Base-by-base conservation (phyloP, 2,888 invertebrate species). In the Catocala fraxini region DNA sequence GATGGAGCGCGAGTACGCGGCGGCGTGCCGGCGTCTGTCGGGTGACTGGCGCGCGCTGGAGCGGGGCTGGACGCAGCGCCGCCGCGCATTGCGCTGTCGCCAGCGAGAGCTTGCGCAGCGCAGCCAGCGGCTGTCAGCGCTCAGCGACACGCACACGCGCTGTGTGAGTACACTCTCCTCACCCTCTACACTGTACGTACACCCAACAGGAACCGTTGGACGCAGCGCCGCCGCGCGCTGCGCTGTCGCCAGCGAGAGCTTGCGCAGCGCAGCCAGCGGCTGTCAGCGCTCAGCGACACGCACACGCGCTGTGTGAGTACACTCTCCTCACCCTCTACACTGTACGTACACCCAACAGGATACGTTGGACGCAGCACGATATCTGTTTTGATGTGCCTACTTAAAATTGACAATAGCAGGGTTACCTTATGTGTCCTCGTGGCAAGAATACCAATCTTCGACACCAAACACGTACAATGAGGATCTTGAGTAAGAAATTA, bases 1-100 rank as follows among this genome's bases (percentile, higher is more conserved):
- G 73, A 95, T 96, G 94, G 95, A 96, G 80, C 91, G 95, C 65
- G 96, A 96, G 81, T 97, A 96, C 92, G 96, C 96, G 4, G 95
- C 96, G 0, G 97, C 97, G 56, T 95, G 96, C 69, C 86, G 93
- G 5, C 90, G 93, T 11, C 87, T 88, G 81, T 95, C 90, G 61
- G 95, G 92, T 76, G 95, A 93, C 83, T 94, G 94, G 91, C 94
- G 95, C 42, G 94, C 95, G 65, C 84, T 96, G 59, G 96, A 96
- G 81, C 93, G 95, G 33, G 95, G 95, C 81, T 95, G 95, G 95
- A 92, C 94, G 52, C 91, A 93, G 57, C 93, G 95, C 10, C 90
- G 95, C 51, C 90, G 95, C 42, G 95, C 96, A 70, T 93, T 96
- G 85, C 95, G 95, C 61, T 93, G 95, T 51, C 93, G 95, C 0